phyloP scores from a whole-genome alignment of 2,888 invertebrate species.

The Gryllus longicercus region DNA sequence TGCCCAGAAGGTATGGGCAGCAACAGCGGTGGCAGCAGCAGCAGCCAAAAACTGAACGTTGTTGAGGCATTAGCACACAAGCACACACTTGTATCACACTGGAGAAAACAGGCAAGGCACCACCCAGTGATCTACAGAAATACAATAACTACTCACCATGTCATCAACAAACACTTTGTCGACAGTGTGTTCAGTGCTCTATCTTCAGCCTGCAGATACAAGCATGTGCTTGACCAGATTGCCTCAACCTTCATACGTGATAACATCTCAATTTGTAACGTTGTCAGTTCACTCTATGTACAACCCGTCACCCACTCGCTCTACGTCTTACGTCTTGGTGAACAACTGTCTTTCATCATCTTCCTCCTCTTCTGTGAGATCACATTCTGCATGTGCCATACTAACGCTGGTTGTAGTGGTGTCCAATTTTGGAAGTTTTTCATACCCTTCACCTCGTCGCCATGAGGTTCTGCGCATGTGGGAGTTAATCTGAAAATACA shows the following conservation, averaged over 20 bases:
- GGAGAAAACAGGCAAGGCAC: constrained; percentile 17
- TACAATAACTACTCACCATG: background rate
- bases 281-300: background rate
- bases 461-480: constrained; percentile 32
- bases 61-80: background rate
- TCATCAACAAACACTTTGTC: constrained; percentile 17
- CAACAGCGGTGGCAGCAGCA: constrained; percentile 5
- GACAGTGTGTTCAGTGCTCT: constrained; percentile 18
- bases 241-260: constrained; percentile 3
- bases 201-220: constrained; percentile 12
- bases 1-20: constrained; percentile 17
- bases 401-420: constrained; percentile 36
- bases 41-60: background rate
- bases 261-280: constrained; percentile 6
- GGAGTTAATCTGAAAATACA: constrained; percentile 38
- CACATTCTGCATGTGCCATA: constrained; percentile 35
- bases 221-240: constrained; percentile 17
- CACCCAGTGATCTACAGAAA: background rate
- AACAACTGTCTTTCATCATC: constrained; percentile 38
- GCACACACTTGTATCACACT: constrained; percentile 1
- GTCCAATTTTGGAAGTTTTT: constrained; percentile 40
- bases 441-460: constrained; percentile 39
- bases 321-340: constrained; percentile 39
- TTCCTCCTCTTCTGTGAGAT: constrained; percentile 37
- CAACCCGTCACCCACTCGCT: constrained; percentile 22